Evolutionary conservation across 2,888 invertebrate species (phyloP).

Genomic region (Erebia palarica): DNA sequence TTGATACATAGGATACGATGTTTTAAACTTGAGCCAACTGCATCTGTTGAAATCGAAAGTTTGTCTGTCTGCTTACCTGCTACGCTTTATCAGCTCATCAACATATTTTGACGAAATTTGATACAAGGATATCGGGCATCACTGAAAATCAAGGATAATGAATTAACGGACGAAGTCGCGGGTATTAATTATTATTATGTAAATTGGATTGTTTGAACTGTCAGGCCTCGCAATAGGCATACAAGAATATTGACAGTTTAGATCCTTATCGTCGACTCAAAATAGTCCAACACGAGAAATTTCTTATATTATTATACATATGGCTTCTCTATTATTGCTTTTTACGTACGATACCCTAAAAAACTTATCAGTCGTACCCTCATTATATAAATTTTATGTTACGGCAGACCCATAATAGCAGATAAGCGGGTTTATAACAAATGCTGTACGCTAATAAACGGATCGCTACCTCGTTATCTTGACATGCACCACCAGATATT

Average conservation of each 20-base stretch:
- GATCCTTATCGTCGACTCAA: background rate
- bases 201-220: background rate
- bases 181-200: background rate
- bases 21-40: too few species aligned
- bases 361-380: slow-evolving; percentile 18
- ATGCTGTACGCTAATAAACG: slow-evolving; percentile 17
- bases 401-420: slow-evolving; percentile 23
- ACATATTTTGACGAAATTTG: too few species aligned
- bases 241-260: background rate
- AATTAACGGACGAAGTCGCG: too few species aligned
- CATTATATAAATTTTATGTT: slow-evolving; percentile 26
- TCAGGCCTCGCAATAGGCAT: background rate
- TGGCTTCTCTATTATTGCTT: background rate
- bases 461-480: slow-evolving; percentile 10
- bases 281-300: background rate
- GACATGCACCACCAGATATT: slow-evolving; percentile 15
- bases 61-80: too few species aligned
- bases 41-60: too few species aligned
- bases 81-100: too few species aligned
- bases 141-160: too few species aligned
- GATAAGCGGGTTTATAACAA: slow-evolving; percentile 26
- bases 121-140: too few species aligned
- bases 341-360: background rate
- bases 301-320: background rate
- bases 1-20: too few species aligned